Conservation (phyloP, 2,113 vertebrate species). For the Proteles cristata region DNA sequence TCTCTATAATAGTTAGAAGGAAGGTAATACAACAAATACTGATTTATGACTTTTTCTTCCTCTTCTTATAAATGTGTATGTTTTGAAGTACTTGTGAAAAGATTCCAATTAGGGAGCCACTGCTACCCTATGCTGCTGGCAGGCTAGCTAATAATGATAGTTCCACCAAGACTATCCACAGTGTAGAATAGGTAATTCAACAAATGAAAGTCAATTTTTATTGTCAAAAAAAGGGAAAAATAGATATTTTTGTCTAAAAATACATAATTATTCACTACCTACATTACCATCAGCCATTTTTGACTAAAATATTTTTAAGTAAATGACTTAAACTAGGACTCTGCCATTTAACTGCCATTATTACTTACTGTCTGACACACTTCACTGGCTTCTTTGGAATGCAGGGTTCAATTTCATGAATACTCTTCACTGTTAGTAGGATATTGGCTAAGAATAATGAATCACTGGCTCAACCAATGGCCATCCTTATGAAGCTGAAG, state of each 20-base stretch:
- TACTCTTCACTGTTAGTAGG: not conserved
- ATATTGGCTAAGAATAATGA: not conserved
- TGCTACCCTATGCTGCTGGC: not conserved
- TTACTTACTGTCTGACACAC: not conserved
- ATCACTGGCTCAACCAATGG: not conserved
- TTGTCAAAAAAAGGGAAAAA: not conserved
- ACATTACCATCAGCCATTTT: not conserved
- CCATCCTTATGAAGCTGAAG: not conserved
- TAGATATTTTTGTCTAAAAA: not conserved
- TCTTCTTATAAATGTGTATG: not conserved
- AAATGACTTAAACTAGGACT: not conserved
- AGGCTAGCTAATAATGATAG: not conserved
- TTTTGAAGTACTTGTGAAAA: not conserved
- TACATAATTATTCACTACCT: not conserved
- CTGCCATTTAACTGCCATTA: not conserved
- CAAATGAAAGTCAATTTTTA: not conserved
- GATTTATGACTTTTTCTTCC: not conserved
- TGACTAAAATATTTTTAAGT: not conserved
- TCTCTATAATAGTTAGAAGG: not conserved
- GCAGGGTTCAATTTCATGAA: not conserved
- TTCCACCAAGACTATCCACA: not conserved
- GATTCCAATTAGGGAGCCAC: not conserved
- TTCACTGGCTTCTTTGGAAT: not conserved
- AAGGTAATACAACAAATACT: not conserved
- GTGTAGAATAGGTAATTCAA: not conserved